Evolutionary conservation across 1,140 invertebrate genomes (phyloP).

Genomic region (Atta texana): DNA sequence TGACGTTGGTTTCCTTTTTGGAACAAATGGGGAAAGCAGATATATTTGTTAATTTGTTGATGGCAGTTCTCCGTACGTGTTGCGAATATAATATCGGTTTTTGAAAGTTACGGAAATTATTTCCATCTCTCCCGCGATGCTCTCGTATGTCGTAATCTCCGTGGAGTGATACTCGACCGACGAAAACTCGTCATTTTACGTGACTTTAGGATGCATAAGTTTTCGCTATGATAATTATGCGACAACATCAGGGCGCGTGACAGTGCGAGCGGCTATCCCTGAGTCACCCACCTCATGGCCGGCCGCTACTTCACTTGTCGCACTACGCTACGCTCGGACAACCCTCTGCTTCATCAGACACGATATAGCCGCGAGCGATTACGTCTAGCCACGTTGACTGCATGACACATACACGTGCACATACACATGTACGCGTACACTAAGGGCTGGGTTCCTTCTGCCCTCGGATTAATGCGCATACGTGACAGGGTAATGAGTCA

Average conservation of each 20-base stretch:
- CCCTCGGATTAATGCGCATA: slow-evolving; percentile 66
- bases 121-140: not conserved
- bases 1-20: not conserved
- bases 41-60: slow-evolving; percentile 48
- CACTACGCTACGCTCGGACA: slow-evolving; percentile 43
- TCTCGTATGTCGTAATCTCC: slow-evolving; percentile 23
- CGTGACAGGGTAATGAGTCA: slow-evolving; percentile 69
- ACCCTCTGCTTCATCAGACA: slow-evolving; percentile 50
- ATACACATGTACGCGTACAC: not conserved
- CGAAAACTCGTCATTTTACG: slow-evolving; percentile 69
- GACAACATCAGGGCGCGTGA: slow-evolving; percentile 70
- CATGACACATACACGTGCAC: not conserved
- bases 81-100: slow-evolving; percentile 39
- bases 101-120: slow-evolving; percentile 10
- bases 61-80: slow-evolving; percentile 20
- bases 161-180: slow-evolving; percentile 31
- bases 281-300: slow-evolving; percentile 60
- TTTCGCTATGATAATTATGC: slow-evolving; percentile 72
- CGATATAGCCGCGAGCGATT: slow-evolving; percentile 69
- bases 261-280: slow-evolving; percentile 56
- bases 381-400: slow-evolving; percentile 64
- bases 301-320: slow-evolving; percentile 18
- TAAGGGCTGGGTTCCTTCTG: slow-evolving; percentile 58
- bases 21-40: not conserved
- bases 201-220: slow-evolving; percentile 58